Base-by-base conservation (phyloP, 2,888 invertebrate genomes). In the Lasioglossum figueresi region DNA sequence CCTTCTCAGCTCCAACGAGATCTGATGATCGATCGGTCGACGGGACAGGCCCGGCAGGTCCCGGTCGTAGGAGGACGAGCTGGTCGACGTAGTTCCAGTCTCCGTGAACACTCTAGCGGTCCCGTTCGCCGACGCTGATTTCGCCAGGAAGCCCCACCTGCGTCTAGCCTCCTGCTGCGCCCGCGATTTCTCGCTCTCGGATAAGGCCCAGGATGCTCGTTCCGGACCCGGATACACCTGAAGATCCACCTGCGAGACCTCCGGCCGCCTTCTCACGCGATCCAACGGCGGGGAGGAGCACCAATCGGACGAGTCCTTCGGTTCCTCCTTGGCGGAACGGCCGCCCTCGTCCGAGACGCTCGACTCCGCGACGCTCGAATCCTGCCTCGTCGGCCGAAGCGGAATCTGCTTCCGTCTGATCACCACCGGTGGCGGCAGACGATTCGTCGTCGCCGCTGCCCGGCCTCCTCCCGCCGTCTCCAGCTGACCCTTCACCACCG, bases 341-440 rank as follows among this genome's bases (percentile, higher is more conserved):
- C 83, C 71, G 73, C 89, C 87, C 88, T 91, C 91, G 84, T 91
- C 91, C 74, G 91, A 90, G 79, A 89, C 43, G 76, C 91, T 91
- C 78, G 84, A 89, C 14, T 90, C 91, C 75, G 92, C 91, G 45
- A 89, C 84, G 43, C 92, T 92, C 76, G 91, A 92, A 68, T 89
- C 90, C 82, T 82, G 88, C 76, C 87, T 80, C 76, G 48, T 74
- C 12, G 89, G 31, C 76, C 84, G 87, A 6, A 89, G 85, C 59
- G 88, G 83, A 34, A 94, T 93, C 52, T 92, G 92, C 82, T 94
- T 94, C 48, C 94, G 91, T 37, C 94, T 91, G 80, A 94, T 94
- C 68, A 94, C 91, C 80, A 94, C 94, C 76, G 94, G 94, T 37
- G 94, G 94, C 76, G 94, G 94, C 70, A 93, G 85, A 80, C 93